Base-by-base conservation (phyloP, 2,113 vertebrate genomes). In the Sinocyclocheilus maitianheensis region DNA sequence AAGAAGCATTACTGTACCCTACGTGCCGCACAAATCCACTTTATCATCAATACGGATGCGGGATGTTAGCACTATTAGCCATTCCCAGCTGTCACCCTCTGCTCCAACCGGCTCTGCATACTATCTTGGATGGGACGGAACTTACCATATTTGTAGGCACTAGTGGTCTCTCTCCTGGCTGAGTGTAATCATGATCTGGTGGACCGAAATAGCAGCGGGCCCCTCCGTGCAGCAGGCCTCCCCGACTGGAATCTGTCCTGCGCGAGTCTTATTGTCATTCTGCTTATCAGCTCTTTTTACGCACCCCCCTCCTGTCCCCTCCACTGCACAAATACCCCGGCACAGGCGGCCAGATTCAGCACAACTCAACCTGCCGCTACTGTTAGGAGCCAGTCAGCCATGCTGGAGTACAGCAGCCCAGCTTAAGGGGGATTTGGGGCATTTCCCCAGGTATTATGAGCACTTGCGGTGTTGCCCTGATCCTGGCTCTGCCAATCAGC, bases 121-220 rank as follows among this genome's bases (percentile, higher is more conserved):
- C 84, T 65, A 72, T 18, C 37, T 48, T n/a, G 11, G 55, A 60
- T 85, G 81, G 22, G 81, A 74, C 10, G 67, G 26, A 77, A 91
- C 93, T 96, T 93, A 94, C 94, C 96, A 95, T 95, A 94, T 94
- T 95, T 95, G 95, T 95, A 93, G 93, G 92, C 91, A 92, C 92
- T 92, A 86, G 82, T 55, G 24, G 83, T 67, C 60, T 84, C 77
- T 81, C 76, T 69, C 87, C 83, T 48, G 46, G 48, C 90, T 88
- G 92, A 90, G 92, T 93, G 95, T 92, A 95, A 95, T 93, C 93
- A 93, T 95, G 95, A 94, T 95, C 94, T 93, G 94, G 89, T 90
- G 55, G 94, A 93, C 95, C 91, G 89, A 95, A 97, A 96, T 96
- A 97, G 95, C 93, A 93, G 90, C 89, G 83, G 90, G 51, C 69